Evolutionary conservation across 2,888 invertebrate species (phyloP).

Genomic region (Microdon myrmicae): DNA sequence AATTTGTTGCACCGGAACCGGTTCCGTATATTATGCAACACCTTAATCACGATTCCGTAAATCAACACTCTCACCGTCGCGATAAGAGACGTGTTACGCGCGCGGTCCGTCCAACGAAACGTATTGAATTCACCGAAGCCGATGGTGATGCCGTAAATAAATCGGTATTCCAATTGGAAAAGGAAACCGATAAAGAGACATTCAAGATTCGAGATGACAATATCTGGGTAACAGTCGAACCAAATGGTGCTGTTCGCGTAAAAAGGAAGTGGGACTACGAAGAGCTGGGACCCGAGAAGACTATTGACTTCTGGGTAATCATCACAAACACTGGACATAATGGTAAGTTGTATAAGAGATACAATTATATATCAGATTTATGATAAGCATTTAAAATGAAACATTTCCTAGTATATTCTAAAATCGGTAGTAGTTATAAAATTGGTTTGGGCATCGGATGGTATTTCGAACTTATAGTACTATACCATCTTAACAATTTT

Average conservation of each 20-base stretch:
- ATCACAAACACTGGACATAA: conserved; percentile 90
- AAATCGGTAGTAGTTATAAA: no score
- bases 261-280: conserved; percentile 98
- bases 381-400: no score
- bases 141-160: conserved; percentile 90
- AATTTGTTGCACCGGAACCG: conserved; percentile 73
- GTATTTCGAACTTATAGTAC: no score
- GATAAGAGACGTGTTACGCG: conserved; percentile 84
- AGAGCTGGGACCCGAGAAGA: conserved; percentile 92
- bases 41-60: conserved; percentile 67
- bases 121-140: conserved; percentile 90
- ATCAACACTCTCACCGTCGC: conserved; percentile 71
- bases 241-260: conserved; percentile 90
- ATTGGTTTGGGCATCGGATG: no score
- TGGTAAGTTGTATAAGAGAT: no score
- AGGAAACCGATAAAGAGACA: conserved; percentile 90
- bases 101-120: conserved; percentile 93
- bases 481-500: no score
- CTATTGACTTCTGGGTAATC: conserved; percentile 95
- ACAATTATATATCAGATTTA: no score
- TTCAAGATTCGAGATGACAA: conserved; percentile 94
- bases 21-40: conserved; percentile 72
- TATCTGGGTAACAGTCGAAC: conserved; percentile 92
- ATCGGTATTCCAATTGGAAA: conserved; percentile 88
- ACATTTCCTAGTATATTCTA: no score